phyloP scores from a whole-genome alignment of 2,797 vertebrate genomes.

The Antrozous pallidus region DNA sequence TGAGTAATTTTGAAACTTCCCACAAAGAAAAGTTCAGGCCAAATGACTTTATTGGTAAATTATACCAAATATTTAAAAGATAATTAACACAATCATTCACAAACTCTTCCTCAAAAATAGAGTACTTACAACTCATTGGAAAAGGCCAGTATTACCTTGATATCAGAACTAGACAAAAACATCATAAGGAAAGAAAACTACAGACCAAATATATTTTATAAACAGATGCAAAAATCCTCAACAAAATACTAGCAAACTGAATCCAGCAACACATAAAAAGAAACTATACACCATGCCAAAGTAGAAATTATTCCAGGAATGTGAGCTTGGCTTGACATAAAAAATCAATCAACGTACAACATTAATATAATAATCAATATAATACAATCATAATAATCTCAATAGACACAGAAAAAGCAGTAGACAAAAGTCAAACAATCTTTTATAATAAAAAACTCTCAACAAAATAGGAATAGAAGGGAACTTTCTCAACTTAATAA shows the following conservation, averaged over 20 bases:
- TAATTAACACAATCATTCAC: neutral
- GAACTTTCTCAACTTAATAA: neutral
- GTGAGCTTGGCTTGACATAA: neutral
- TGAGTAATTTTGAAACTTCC: slow-evolving; percentile 18
- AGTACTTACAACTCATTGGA: neutral
- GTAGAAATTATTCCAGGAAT: neutral
- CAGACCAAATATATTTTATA: neutral
- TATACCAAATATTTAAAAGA: slow-evolving; percentile 11
- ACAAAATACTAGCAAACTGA: neutral
- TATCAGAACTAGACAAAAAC: neutral
- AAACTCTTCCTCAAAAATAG: neutral
- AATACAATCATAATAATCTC: neutral
- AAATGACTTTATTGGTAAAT: neutral
- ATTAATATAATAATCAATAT: neutral
- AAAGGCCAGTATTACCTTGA: neutral
- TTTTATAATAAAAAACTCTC: neutral
- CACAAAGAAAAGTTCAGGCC: neutral
- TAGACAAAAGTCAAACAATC: neutral
- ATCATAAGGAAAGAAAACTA: neutral
- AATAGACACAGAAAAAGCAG: neutral
- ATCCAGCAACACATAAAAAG: neutral
- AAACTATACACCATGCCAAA: neutral
- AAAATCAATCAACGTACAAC: neutral
- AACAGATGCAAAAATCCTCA: neutral
- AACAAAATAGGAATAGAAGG: neutral